Evolutionary conservation across 2,888 invertebrate genomes (phyloP).

Genomic region (Oxycera nigricornis): DNA sequence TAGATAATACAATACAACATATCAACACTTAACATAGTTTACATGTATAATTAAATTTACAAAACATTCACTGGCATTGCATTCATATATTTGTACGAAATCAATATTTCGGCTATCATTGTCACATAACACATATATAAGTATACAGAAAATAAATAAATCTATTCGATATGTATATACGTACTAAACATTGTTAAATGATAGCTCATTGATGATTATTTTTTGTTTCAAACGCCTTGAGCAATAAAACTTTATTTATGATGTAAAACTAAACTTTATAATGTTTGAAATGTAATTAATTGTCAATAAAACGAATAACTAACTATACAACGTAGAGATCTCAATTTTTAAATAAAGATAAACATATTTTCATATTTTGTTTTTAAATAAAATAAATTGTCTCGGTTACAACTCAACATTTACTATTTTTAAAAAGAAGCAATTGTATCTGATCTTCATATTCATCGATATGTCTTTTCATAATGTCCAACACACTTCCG

Average conservation of each 20-base stretch:
- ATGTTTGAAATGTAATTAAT: too few species aligned
- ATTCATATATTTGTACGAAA: conserved; percentile 1
- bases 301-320: too few species aligned
- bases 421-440: conserved; percentile 31
- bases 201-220: too few species aligned
- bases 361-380: too few species aligned
- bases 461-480: conserved; percentile 95
- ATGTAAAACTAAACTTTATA: too few species aligned
- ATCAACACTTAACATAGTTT: not conserved
- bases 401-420: conserved; percentile 11
- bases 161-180: too few species aligned
- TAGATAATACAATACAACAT: not conserved
- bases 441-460: conserved; percentile 69
- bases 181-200: too few species aligned
- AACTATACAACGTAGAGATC: too few species aligned
- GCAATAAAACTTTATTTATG: too few species aligned
- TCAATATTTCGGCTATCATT: not conserved
- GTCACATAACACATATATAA: not conserved
- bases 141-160: not conserved
- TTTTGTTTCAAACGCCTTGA: too few species aligned
- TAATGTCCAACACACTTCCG: conserved; percentile 96
- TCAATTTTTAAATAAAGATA: too few species aligned
- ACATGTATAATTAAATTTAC: not conserved
- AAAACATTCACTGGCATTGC: not conserved
- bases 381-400: not conserved